phyloP scores from a whole-genome alignment of 2,113 vertebrate species.

The Saccopteryx bilineata region DNA sequence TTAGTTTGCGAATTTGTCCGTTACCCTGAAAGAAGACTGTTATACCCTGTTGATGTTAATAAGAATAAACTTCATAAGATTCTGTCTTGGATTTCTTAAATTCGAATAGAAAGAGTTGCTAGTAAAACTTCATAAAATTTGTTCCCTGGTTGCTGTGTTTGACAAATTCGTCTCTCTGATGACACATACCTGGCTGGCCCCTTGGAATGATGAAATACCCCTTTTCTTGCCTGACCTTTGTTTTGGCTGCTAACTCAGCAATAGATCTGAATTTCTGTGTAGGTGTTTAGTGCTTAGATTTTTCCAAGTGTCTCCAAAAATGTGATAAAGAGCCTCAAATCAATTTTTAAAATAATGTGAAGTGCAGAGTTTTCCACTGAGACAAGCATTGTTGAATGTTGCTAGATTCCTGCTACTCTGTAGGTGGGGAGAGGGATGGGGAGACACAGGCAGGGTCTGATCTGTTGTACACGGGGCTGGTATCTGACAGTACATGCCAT shows the following conservation, averaged over 20 bases:
- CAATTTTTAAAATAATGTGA: slow-evolving; percentile 40
- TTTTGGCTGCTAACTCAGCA: slow-evolving; percentile 41
- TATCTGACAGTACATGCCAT: slow-evolving; percentile 24
- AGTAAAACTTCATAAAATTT: slow-evolving; percentile 14
- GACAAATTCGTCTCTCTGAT: slow-evolving; percentile 31
- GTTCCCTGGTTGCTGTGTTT: background rate
- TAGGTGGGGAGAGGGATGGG: accelerated
- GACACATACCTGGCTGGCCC: background rate
- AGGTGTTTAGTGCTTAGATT: slow-evolving; percentile 19
- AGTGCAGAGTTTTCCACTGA: slow-evolving; percentile 8
- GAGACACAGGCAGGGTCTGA: background rate
- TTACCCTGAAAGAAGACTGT: background rate
- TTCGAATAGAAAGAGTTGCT: slow-evolving; percentile 27
- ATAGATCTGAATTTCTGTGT: slow-evolving; percentile 53
- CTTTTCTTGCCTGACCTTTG: background rate
- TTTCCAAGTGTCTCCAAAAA: slow-evolving; percentile 40
- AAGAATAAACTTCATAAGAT: background rate
- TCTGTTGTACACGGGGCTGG: slow-evolving; percentile 7
- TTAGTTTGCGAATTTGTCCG: background rate
- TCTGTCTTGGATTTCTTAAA: slow-evolving; percentile 35
- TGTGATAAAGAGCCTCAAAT: slow-evolving; percentile 33
- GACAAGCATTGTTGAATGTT: background rate
- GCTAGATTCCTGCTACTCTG: background rate
- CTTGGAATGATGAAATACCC: background rate
- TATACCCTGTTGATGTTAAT: background rate